Conservation (phyloP, 2,888 invertebrate species). For the Caenorhabditis drosophilae region DNA sequence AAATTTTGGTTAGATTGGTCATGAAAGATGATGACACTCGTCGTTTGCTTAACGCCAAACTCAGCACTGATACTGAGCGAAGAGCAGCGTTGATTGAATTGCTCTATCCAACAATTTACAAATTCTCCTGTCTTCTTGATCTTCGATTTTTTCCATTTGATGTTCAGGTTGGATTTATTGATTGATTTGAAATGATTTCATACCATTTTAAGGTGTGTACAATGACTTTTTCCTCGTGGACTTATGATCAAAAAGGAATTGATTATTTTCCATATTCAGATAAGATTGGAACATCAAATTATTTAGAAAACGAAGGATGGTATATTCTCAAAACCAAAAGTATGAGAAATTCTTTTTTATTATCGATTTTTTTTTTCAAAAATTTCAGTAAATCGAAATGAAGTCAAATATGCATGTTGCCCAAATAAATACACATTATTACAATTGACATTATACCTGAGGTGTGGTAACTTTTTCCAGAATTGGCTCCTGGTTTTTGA, state of each 20-base stretch:
- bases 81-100: constrained; percentile 53
- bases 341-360: constrained; percentile 6
- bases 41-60: constrained; percentile 64
- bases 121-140: constrained; percentile 65
- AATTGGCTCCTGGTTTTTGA: too few species aligned
- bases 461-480: too few species aligned
- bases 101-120: constrained; percentile 67
- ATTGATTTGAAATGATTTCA: constrained; percentile 4
- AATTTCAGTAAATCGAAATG: constrained; percentile 55
- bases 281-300: constrained; percentile 64
- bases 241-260: constrained; percentile 67
- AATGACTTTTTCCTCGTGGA: constrained; percentile 67
- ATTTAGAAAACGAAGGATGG: constrained; percentile 68
- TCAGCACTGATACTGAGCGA: constrained; percentile 58
- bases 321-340: constrained; percentile 61
- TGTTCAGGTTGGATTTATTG: constrained; percentile 49
- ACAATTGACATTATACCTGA: constrained; percentile 59
- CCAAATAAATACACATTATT: constrained; percentile 68
- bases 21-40: constrained; percentile 68
- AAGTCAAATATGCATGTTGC: constrained; percentile 68
- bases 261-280: constrained; percentile 66
- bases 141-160: constrained; percentile 66
- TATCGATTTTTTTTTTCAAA: not conserved
- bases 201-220: constrained; percentile 57
- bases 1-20: constrained; percentile 46